A percentile compares a stretch with the other conserved stretches of the same genome.
phyloP scores from a whole-genome alignment of 2,113 vertebrate genomes.

The Aspiorhynchus laticeps region DNA sequence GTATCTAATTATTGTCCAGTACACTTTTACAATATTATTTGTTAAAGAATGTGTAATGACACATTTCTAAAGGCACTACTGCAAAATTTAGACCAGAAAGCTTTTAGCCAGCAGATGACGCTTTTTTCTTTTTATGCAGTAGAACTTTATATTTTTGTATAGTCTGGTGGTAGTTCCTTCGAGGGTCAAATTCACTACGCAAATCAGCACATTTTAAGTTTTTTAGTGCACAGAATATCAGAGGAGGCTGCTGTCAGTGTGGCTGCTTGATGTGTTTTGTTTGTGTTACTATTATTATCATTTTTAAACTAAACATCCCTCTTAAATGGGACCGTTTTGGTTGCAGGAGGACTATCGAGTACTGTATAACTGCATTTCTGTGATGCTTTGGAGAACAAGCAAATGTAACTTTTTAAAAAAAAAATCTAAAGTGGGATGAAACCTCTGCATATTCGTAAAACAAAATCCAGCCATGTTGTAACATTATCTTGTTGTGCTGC shows the following conservation, averaged over 20 bases:
- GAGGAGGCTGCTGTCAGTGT: background rate
- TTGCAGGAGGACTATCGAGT: background rate
- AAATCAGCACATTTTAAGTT: background rate
- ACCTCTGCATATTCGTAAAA: constrained; percentile 47
- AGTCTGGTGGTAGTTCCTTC: background rate
- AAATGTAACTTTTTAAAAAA: background rate
- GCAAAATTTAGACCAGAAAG: background rate
- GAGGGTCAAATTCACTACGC: background rate
- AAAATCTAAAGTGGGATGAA: background rate
- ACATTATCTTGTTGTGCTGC: constrained; percentile 29
- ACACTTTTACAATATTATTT: background rate
- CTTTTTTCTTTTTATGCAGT: background rate
- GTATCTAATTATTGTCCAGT: background rate
- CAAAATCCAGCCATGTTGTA: constrained; percentile 50
- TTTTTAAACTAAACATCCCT: constrained; percentile 12
- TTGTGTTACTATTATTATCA: background rate
- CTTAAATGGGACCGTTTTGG: background rate
- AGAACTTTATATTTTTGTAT: background rate
- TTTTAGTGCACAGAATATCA: background rate
- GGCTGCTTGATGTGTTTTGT: background rate
- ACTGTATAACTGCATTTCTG: constrained; percentile 15
- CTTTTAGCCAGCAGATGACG: constrained; percentile 19
- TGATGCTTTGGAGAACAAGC: background rate
- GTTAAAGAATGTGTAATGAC: background rate
- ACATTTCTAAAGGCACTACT: background rate